Evolutionary conservation across 2,797 vertebrate species (phyloP), one percentile per base, ranked within the genome.

Genomic region (Lutjanus campechanus): DNA sequence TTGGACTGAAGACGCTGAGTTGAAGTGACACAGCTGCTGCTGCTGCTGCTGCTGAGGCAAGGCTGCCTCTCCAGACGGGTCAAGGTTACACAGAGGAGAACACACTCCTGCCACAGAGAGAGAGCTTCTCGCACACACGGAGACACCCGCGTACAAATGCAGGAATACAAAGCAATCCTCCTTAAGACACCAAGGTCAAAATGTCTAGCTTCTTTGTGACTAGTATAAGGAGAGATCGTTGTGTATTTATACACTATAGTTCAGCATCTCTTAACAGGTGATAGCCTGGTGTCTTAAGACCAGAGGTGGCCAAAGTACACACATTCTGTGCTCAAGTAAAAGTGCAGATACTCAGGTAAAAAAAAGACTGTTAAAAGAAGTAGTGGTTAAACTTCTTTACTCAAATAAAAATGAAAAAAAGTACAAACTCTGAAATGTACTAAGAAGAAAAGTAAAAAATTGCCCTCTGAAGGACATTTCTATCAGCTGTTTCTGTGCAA

Each of bases 21-120:
- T 82, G 94, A 96, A 97, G 96, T 97, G 98, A 97, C 95, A 94
- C 82, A 85, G 96, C 95, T 96, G 95, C 95, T 95, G 93, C 95
- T 94, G 93, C 95, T 94, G 93, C 95, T 94, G 93, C 95, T 94
- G 95, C 96, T 93, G 95, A 91, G 91, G 88, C 91, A 70, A 85
- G 76, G 75, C 85, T 76, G 85, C 74, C 58, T 72, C 88, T 88
- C 78, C 85, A 90, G 88, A 89, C 83, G 80, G 92, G 92, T 95
- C 94, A 94, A 94, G 94, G 94, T 93, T 81, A 91, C 88, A 49
- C 86, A 85, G 85, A 91, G 90, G 89, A 93, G 85, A 88, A 49
- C 11, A 17, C 63, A n/a, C 83, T 81, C 58, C 70, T 67, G 81
- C 79, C 74, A 81, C 77, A 36, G 0, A 25, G 25, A 25, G 25